Conservation (phyloP, 2,113 vertebrate genomes). For the Athene cunicularia region DNA sequence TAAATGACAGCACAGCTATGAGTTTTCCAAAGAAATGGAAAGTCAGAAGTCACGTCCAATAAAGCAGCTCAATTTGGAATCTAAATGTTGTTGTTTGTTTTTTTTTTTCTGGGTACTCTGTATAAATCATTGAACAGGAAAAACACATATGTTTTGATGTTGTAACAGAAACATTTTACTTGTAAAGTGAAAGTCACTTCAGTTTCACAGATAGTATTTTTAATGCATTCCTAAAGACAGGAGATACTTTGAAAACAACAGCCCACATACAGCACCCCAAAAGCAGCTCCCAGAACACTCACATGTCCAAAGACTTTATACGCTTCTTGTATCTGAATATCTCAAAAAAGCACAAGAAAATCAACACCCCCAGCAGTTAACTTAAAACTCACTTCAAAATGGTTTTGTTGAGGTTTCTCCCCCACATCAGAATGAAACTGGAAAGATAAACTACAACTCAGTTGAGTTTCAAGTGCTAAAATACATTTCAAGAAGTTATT, state of each 20-base stretch:
- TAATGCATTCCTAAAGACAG: not conserved
- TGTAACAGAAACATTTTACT: not conserved
- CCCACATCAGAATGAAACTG: not conserved
- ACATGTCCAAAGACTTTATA: not conserved
- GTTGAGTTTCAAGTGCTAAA: not conserved
- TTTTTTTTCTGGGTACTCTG: not conserved
- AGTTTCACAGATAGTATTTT: not conserved
- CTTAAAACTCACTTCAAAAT: not conserved
- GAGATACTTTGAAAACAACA: not conserved
- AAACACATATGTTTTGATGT: not conserved
- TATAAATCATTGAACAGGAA: not conserved
- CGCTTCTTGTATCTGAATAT: not conserved
- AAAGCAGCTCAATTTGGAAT: not conserved
- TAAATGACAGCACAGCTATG: not conserved
- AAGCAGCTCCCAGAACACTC: not conserved
- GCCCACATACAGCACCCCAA: not conserved
- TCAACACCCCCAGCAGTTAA: not conserved
- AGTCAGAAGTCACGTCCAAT: not conserved
- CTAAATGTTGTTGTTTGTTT: no score
- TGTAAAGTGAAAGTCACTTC: not conserved
- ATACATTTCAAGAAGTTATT: not conserved
- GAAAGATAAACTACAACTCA: not conserved
- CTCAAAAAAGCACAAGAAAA: not conserved
- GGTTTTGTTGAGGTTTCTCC: not conserved
- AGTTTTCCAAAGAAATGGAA: not conserved